Evolutionary conservation across 1,140 invertebrate species (phyloP), one percentile per base, ranked within the genome.

Genomic region (Drosophila tani): DNA sequence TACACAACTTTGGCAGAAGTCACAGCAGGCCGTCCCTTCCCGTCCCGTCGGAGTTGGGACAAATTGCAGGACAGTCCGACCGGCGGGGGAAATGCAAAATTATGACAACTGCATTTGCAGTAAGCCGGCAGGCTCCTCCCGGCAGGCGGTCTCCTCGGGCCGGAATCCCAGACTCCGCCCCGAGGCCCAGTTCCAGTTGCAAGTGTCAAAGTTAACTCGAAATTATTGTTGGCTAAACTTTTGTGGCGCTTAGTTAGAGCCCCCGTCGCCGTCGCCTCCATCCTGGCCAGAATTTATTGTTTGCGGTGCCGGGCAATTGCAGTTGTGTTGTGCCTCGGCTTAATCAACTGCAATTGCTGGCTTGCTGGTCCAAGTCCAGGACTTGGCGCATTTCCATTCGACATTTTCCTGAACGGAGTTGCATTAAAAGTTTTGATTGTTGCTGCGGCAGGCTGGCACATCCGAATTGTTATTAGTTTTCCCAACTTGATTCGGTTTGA

Each of bases 211-310:
- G 85, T 88, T 88, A 88, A 88, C 84, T 90, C 84, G 84, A 88
- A 88, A 88, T 88, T 88, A 88, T 88, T 88, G 84, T 88, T 88
- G 84, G 84, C 84, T 88, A 88, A 88, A 88, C 84, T 88, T 88
- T 88, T 88, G 81, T 90, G 84, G 84, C 85, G 84, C 85, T 88
- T 87, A 84, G 84, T 45, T 67, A 35, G 45, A 6, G 57, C 21
- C 14, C 56, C 58, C 66, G 55, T 46, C 58, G 17, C 58, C 66
- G 55, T 46, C 58, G 17, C 49, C 53, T 14, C 15, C 49, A 15
- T 17, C 32, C 68, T 53, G 58, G 38, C 59, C 57, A 57, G 84
- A 84, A 88, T 88, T 88, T 88, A 90, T 88, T 90, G 84, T 88
- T 75, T 88, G 84, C 71, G 84, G 77, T 76, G 73, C 49, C 55